Evolutionary conservation across 1,140 invertebrate genomes (phyloP).

Genomic region (Neomicropteryx cornuta): DNA sequence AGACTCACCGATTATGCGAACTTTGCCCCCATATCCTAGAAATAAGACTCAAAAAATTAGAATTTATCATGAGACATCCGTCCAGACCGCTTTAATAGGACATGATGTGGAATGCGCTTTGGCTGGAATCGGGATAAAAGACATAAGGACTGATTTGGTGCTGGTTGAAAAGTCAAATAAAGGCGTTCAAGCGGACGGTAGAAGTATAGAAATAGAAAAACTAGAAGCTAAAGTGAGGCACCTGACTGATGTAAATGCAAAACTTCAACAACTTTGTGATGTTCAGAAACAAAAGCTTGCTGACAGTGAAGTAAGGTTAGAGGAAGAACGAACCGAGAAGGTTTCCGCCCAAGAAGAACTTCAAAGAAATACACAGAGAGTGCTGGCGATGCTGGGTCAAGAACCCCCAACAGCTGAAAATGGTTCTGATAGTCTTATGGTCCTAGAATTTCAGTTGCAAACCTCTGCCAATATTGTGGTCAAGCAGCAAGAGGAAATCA

Average conservation of each 20-base stretch:
- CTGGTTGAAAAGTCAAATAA: constrained; percentile 24
- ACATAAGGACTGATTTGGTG: constrained; percentile 17
- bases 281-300: constrained; percentile 35
- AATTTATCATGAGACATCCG: constrained; percentile 66
- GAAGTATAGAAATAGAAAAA: constrained; percentile 46
- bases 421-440: constrained; percentile 61
- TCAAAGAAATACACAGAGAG: constrained; percentile 55
- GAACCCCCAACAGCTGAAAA: constrained; percentile 13
- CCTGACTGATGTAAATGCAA: constrained; percentile 24
- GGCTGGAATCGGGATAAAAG: constrained; percentile 41
- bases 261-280: constrained; percentile 21
- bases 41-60: constrained; percentile 42
- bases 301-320: constrained; percentile 42
- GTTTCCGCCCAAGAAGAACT: constrained; percentile 59
- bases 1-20: constrained; percentile 29
- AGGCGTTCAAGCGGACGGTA: constrained; percentile 57
- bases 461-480: constrained; percentile 61
- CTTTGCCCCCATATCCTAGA: constrained; percentile 40
- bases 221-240: constrained; percentile 44
- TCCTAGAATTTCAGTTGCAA: constrained; percentile 62
- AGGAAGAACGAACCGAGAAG: constrained; percentile 55
- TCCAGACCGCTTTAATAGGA: constrained; percentile 62
- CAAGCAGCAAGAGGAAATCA: constrained; percentile 64
- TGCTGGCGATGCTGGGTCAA: constrained; percentile 58
- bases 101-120: constrained; percentile 58